Conservation (phyloP, 2,113 vertebrate species). For the Tor tambroides region DNA sequence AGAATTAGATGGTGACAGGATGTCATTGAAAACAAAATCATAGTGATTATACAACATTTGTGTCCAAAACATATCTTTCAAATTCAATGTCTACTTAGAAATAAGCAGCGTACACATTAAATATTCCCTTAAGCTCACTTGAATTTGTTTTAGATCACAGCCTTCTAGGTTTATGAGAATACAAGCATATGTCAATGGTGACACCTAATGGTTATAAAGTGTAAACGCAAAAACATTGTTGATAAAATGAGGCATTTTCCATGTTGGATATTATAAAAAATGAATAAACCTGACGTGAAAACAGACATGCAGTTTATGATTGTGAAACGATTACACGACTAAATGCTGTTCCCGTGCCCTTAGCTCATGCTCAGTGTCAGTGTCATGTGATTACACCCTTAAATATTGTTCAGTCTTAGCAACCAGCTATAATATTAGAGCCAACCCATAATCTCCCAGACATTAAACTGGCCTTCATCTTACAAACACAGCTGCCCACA, state of each 20-base stretch:
- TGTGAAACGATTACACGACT: background rate
- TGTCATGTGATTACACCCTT: background rate
- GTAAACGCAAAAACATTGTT: constrained; percentile 26
- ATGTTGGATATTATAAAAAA: too few species aligned
- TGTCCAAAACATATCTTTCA: background rate
- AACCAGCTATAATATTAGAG: constrained; percentile 3
- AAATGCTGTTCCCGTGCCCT: background rate
- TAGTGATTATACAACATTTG: background rate
- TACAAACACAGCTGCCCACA: constrained; percentile 7
- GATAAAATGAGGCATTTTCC: background rate
- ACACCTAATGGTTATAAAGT: constrained; percentile 61
- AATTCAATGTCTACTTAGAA: background rate
- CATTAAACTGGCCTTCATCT: background rate
- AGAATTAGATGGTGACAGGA: background rate
- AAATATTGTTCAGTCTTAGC: background rate
- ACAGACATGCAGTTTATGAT: background rate
- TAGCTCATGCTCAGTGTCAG: background rate
- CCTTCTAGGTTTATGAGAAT: too few species aligned
- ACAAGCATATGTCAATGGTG: background rate
- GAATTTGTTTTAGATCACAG: too few species aligned
- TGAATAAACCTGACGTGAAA: too few species aligned
- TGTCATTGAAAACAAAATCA: background rate
- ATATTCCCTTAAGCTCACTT: too few species aligned
- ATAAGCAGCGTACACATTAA: background rate
- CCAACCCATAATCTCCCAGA: background rate